Conservation (phyloP, 1,140 invertebrate genomes). For the Carcinoscorpius rotundicauda region DNA sequence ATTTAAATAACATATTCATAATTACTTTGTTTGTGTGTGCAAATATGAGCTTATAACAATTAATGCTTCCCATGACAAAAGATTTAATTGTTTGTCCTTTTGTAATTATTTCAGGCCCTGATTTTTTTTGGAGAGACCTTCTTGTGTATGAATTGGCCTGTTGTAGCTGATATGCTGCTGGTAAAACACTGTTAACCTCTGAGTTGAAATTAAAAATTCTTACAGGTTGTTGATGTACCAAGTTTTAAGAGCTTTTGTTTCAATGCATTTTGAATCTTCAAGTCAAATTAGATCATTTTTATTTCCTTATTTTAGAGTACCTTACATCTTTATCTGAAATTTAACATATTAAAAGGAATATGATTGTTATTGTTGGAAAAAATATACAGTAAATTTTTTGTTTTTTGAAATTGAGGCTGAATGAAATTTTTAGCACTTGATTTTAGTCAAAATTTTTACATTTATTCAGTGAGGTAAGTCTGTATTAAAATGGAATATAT, state of each 20-base stretch:
- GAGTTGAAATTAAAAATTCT: too few relatives aligned
- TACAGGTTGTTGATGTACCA: too few relatives aligned
- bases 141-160: constrained; percentile 94
- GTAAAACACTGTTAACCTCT: neutral
- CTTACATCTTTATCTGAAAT: too few relatives aligned
- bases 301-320: neutral
- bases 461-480: too few relatives aligned
- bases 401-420: too few relatives aligned
- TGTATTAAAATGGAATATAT: too few relatives aligned
- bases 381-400: too few relatives aligned
- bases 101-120: constrained; percentile 18
- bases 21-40: neutral
- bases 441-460: too few relatives aligned
- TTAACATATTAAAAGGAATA: too few relatives aligned
- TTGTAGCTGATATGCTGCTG: constrained; percentile 92
- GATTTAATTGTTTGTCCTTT: neutral
- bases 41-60: neutral
- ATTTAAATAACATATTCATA: neutral
- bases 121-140: constrained; percentile 41
- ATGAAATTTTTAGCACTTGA: too few relatives aligned
- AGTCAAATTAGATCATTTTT: neutral
- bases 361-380: too few relatives aligned
- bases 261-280: neutral
- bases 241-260: too few relatives aligned
- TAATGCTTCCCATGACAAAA: neutral